A percentile compares a stretch with the other conserved stretches of the same genome.
Conservation (phyloP, 2,888 invertebrate genomes). For the Tenthredo scrophulariae region DNA sequence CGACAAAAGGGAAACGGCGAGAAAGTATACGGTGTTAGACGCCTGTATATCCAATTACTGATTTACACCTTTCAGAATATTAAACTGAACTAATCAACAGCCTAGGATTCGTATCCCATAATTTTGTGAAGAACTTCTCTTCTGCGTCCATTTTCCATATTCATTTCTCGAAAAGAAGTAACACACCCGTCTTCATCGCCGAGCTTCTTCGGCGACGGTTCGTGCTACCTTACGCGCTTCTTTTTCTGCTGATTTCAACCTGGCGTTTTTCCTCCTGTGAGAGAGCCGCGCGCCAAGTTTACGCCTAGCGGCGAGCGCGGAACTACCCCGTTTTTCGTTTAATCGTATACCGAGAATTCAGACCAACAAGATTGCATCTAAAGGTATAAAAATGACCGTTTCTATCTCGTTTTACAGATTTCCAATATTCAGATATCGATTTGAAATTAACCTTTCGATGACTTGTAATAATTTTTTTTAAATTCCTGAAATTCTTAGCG, state of each 20-base stretch:
- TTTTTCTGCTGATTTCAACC: neutral
- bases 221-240: neutral
- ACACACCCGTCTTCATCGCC: neutral
- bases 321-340: neutral
- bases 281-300: neutral
- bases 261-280: neutral
- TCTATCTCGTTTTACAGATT: neutral
- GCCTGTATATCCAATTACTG: neutral
- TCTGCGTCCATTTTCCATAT: too few species aligned
- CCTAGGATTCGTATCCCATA: neutral
- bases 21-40: neutral
- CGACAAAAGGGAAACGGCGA: conserved; percentile 47
- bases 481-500: neutral
- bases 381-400: neutral
- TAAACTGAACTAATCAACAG: neutral
- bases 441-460: neutral
- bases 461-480: neutral
- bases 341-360: neutral
- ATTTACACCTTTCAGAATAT: neutral
- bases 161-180: neutral
- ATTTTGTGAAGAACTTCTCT: neutral
- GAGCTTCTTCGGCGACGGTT: neutral
- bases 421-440: neutral
- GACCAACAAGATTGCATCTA: neutral
- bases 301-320: neutral